Evolutionary conservation across 2,113 vertebrate genomes (phyloP).

Genomic region (Halichoerus grypus): DNA sequence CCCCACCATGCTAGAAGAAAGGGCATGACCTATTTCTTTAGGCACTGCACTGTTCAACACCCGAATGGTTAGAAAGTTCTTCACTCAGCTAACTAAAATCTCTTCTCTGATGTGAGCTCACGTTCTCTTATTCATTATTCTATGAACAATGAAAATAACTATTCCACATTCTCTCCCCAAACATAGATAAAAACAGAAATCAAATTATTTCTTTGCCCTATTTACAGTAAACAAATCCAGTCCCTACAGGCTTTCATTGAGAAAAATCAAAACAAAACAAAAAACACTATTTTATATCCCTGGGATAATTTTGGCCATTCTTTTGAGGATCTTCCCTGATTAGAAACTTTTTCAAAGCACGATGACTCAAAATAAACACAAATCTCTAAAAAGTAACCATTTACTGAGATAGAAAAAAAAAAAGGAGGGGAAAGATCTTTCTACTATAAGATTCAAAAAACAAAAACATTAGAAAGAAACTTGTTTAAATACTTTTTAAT

Average conservation of each 20-base stretch:
- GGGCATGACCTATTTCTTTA: not conserved
- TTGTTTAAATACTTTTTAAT: not conserved
- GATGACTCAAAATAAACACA: not conserved
- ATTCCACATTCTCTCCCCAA: not conserved
- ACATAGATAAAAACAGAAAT: slow-evolving; percentile 8
- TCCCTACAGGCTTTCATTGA: not conserved
- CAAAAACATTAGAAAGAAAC: slow-evolving; percentile 31
- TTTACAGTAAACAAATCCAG: not conserved
- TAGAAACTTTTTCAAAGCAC: slow-evolving; percentile 13
- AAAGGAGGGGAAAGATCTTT: not conserved
- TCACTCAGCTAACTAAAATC: not conserved
- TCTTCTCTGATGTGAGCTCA: not conserved
- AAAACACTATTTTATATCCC: not conserved
- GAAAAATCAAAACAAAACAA: not conserved
- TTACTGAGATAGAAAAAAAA: not conserved
- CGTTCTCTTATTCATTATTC: not conserved
- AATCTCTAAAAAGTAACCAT: not conserved
- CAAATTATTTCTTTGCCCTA: not conserved
- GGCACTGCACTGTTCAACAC: not conserved
- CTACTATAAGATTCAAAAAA: not conserved
- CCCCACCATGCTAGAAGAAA: not conserved
- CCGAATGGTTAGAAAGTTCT: not conserved
- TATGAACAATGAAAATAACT: not conserved
- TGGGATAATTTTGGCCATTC: not conserved
- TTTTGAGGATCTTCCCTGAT: slow-evolving; percentile 12